Evolutionary conservation across 2,797 vertebrate species (phyloP), one percentile per base, ranked within the genome.

Genomic region (Gymnothorax reevesii): DNA sequence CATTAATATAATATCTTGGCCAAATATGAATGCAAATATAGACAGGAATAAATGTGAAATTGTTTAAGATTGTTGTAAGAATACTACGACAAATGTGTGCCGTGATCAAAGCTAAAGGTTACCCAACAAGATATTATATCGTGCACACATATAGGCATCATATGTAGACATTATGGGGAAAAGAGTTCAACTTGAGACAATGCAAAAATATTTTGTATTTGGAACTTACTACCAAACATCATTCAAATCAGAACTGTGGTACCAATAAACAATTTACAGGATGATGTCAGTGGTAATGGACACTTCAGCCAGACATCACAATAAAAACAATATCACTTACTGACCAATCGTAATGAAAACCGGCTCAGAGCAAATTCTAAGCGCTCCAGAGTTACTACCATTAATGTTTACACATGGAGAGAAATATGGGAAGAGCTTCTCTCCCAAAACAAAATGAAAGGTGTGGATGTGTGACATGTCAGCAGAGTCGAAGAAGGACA

Each of bases 361-460:
- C 54, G 83, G 75, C 55, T 7, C 15, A n/a, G 86, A 57, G 42
- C 83, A 84, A 59, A 87, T 57, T 27, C 55, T 33, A 20, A 88
- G 52, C 42, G 85, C 22, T 33, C 60, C 82, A 13, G 90, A 92
- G 73, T 91, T 91, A 54, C 75, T 79, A 49, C 75, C 75, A 20
- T 79, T 54, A 15, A 79, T 79, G 75, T 79, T 79, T 15, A 54
- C 49, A 7, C 49, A 79, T 1, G 75, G 75, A 79, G 75, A 79
- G 85, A 95, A 91, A 80, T 92, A 93, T 8, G 92, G 94, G 10
- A 90, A 89, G 13, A 94, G 89, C 0, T 87, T 85, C 3, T 89
- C 91, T 0, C 85, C 92, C 86, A 94, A 94, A 10, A 54, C 83
- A 13, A 7, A 15, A 22, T 3, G 22, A n/a, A 79, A 79, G 0